Base-by-base conservation (phyloP, 2,888 invertebrate species). In the Trissolcus japonicus region DNA sequence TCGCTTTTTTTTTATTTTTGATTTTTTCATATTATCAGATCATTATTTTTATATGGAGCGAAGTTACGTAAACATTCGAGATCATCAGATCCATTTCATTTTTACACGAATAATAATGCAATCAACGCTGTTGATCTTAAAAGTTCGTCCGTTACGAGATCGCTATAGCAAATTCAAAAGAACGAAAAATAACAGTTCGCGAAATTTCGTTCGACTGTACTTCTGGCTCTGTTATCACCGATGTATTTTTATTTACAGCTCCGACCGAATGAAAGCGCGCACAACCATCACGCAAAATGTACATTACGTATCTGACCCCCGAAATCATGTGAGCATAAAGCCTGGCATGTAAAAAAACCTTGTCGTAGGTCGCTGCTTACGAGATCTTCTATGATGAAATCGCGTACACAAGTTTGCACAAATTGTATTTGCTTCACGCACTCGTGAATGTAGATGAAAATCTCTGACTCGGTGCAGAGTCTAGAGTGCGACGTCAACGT, bases 301-400 rank as follows among this genome's bases (percentile, higher is more conserved):
- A 65, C 65, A 69, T 69, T 69, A 69, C 69, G 69, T 76, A 35
- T 35, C 35, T 35, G 35, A 35, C 35, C 35, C 35, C 35, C 35
- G 59, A 43, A 63, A 43, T 19, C 59, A 46, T 14, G 46, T n/a
- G n/a, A 46, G n/a, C n/a, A 65, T 60, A 69, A 60, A 65, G 56
- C 68, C 50, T 60, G 68, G 35, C 35, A 35, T 67, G 62, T 40
- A 63, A 69, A 7, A 53, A 65, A 75, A 60, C 54, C 51, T 77
- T 77, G 77, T 60, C 73, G 77, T 77, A 77, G 77, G 77, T 77
- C 73, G 68, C 56, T 46, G 43, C 46, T 55, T 60, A 29, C 46
- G 16, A 16, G 16, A 16, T 46, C 46, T 46, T 46, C 46, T 16
- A 16, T 11, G n/a, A 46, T 46, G 46, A 16, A 46, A 46, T 46